Percentiles rank a stretch among this genome's conserved stretches.
phyloP scores from a whole-genome alignment of 2,113 vertebrate genomes.

The Phrynocephalus versicolor region DNA sequence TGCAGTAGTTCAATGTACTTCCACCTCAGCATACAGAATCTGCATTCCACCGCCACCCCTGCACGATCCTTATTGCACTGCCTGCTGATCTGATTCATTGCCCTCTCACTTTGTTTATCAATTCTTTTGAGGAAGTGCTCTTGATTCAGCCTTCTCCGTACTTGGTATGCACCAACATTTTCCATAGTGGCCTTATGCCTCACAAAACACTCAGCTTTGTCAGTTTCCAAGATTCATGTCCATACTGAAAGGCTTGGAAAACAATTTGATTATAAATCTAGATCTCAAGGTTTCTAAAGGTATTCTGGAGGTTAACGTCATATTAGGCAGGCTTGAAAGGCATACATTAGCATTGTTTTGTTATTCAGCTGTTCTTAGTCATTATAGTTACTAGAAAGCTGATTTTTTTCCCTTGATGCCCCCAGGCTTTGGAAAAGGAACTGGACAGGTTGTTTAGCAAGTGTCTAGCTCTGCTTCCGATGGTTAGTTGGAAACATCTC shows the following conservation, averaged over 20 bases:
- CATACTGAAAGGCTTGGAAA: not conserved
- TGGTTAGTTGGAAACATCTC: not conserved
- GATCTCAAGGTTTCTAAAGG: constrained; percentile 7
- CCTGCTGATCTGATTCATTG: not conserved
- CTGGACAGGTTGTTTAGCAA: not conserved
- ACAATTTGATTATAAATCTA: constrained; percentile 2
- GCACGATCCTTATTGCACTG: not conserved
- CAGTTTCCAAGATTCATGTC: not conserved
- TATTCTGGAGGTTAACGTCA: constrained; percentile 6
- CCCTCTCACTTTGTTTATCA: not conserved
- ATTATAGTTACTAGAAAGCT: constrained; percentile 19
- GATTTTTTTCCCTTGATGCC: constrained; percentile 6
- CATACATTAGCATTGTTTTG: constrained; percentile 10
- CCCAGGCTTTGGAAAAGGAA: constrained; percentile 17
- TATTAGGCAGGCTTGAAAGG: not conserved
- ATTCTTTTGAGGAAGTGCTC: not conserved
- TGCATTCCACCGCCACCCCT: not conserved
- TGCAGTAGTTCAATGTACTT: not conserved
- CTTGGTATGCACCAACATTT: not conserved
- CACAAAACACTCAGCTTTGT: not conserved
- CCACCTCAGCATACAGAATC: not conserved
- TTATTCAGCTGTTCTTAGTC: constrained; percentile 7
- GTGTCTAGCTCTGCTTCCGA: not conserved
- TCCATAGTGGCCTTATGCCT: not conserved
- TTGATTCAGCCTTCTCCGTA: not conserved